Evolutionary conservation across 2,113 vertebrate genomes (phyloP).

Genomic region (Cavia porcellus): DNA sequence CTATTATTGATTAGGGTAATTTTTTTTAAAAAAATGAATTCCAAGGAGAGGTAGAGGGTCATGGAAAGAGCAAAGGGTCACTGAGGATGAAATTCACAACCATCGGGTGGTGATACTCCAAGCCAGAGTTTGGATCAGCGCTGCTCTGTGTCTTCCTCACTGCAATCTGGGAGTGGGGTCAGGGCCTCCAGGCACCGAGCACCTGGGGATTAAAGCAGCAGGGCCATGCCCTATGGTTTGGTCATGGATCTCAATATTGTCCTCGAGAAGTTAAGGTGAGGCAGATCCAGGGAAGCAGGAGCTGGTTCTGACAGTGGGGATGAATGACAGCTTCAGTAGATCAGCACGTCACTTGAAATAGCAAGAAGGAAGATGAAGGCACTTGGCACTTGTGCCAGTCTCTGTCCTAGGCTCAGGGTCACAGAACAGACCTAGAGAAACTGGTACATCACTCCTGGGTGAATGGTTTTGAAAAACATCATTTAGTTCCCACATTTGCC

Average conservation of each 20-base stretch:
- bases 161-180: not conserved
- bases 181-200: not conserved
- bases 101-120: fast-evolving
- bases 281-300: not conserved
- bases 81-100: not conserved
- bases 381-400: not conserved
- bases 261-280: not conserved
- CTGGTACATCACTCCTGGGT: not conserved
- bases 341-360: not conserved
- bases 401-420: not conserved
- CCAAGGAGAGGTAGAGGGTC: not conserved
- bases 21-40: no score
- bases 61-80: not conserved
- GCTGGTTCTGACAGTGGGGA: not conserved
- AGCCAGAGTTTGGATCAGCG: not conserved
- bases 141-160: not conserved
- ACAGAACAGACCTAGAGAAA: not conserved
- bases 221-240: not conserved
- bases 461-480: not conserved
- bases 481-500: not conserved
- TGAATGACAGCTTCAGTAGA: not conserved
- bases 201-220: not conserved
- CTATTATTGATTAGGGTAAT: not conserved
- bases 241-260: not conserved
- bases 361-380: not conserved